Evolutionary conservation across 2,113 vertebrate species (phyloP).

Genomic region (Lophotis ruficrista): DNA sequence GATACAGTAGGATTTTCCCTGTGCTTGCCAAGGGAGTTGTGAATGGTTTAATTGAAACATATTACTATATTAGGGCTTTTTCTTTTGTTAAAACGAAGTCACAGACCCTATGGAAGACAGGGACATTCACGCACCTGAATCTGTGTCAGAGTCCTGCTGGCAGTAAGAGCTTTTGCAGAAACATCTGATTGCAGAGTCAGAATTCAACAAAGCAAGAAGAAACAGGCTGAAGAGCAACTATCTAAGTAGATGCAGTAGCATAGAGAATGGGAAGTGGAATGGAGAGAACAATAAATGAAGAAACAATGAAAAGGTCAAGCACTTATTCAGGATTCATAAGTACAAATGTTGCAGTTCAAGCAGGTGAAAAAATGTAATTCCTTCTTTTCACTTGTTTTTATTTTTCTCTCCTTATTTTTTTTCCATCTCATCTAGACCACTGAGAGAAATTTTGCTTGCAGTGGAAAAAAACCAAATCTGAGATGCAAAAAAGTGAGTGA

Average conservation of each 20-base stretch:
- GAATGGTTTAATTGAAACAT: background rate
- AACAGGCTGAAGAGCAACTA: background rate
- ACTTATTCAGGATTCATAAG: background rate
- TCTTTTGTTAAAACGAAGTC: background rate
- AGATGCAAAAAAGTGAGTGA: fast-evolving
- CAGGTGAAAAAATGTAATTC: background rate
- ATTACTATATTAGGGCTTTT: background rate
- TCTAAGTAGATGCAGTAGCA: background rate
- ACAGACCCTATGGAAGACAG: background rate
- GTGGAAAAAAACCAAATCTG: background rate
- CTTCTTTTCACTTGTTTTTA: background rate
- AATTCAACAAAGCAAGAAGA: conserved; percentile 14
- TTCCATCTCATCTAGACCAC: background rate
- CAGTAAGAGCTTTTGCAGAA: conserved; percentile 2
- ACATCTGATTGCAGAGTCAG: background rate
- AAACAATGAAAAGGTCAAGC: conserved; percentile 30
- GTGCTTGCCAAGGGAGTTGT: background rate
- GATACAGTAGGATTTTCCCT: background rate
- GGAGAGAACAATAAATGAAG: conserved; percentile 26
- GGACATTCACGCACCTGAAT: background rate
- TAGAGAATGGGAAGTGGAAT: background rate
- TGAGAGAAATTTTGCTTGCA: background rate
- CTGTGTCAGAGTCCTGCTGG: background rate
- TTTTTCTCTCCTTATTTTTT: background rate
- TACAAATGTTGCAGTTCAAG: background rate